These are phyloP conservation scores for Zelleria hepariella DNA, from an alignment of 2,888 invertebrate species.

Conservation along the genomic window DNA sequence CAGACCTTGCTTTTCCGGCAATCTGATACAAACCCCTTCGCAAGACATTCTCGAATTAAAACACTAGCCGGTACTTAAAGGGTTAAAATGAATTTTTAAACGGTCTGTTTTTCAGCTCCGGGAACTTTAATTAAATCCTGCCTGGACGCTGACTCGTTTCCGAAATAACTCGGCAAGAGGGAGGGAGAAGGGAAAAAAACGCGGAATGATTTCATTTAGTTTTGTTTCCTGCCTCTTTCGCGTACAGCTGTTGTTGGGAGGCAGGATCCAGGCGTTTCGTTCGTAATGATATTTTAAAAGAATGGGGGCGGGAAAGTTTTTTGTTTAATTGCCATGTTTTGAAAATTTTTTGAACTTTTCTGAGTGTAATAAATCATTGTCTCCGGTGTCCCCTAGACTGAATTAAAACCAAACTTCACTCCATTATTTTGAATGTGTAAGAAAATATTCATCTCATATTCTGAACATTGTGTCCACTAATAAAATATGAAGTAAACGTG, in stretches of 20 bases:
- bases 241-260: neutral
- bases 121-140: constrained; percentile 56
- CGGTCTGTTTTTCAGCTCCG: constrained; percentile 31
- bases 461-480: no score
- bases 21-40: no score
- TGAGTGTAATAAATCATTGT: no score
- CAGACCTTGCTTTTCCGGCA: no score
- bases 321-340: neutral
- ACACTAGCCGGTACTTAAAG: constrained; percentile 23
- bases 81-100: constrained; percentile 53
- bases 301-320: constrained; percentile 16
- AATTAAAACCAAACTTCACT: no score
- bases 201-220: constrained; percentile 18
- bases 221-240: constrained; percentile 10
- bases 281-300: neutral
- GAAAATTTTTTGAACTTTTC: no score
- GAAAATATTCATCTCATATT: no score
- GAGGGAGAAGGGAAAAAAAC: constrained; percentile 12
- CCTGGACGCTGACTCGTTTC: constrained; percentile 41
- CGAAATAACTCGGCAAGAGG: constrained; percentile 29
- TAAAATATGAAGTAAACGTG: no score
- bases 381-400: no score
- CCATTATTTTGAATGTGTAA: no score
- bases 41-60: constrained; percentile 8
- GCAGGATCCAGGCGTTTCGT: neutral